phyloP scores from a whole-genome alignment of 2,113 vertebrate species.

The Siniperca chuatsi region DNA sequence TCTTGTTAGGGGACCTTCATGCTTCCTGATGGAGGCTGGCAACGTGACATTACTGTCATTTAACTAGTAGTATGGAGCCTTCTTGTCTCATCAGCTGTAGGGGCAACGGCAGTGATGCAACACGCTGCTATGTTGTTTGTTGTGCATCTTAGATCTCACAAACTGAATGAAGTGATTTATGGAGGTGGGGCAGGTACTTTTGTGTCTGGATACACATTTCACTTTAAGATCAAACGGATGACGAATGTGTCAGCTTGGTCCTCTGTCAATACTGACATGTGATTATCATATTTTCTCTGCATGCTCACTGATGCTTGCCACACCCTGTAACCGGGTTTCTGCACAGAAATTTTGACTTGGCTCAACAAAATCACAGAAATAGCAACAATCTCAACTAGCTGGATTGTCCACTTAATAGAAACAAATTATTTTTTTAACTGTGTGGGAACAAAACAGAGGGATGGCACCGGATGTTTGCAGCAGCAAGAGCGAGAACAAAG shows the following conservation, averaged over 20 bases:
- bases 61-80: not conserved
- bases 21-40: not conserved
- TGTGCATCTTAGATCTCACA: not conserved
- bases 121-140: not conserved
- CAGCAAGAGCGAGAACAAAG: conserved; percentile 17
- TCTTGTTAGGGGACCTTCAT: not conserved
- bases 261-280: conserved; percentile 21
- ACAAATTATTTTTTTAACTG: not conserved
- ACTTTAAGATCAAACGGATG: not conserved
- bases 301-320: not conserved
- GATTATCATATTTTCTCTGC: conserved; percentile 5
- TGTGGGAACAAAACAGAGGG: not conserved
- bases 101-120: not conserved
- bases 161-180: conserved; percentile 9
- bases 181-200: not conserved
- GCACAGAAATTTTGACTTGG: not conserved
- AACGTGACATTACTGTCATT: not conserved
- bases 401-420: not conserved
- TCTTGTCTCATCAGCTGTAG: not conserved
- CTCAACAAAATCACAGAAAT: not conserved
- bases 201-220: not conserved
- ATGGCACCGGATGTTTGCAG: conserved; percentile 15
- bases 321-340: not conserved
- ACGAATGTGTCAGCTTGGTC: not conserved
- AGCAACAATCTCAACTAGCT: not conserved